These are phyloP conservation scores for Torymus auratus DNA, from an alignment of 2,888 invertebrate species.

Conservation along the genomic window DNA sequence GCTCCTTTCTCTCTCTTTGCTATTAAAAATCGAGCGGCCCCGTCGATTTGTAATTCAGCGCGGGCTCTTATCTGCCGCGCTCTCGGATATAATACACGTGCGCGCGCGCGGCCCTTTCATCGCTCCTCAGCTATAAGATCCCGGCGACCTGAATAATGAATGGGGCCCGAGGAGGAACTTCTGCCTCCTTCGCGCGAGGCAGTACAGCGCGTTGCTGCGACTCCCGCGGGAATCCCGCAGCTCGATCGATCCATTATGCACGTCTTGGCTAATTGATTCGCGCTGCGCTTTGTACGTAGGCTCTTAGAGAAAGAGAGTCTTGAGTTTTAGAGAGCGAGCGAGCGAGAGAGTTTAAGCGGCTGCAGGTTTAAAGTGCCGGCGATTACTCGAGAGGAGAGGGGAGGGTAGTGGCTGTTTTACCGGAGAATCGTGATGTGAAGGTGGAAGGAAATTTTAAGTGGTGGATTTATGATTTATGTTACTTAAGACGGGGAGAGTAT, in stretches of 20 bases:
- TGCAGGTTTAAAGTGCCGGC: no score
- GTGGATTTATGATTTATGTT: no score
- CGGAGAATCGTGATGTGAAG: no score
- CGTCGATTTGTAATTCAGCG: conserved; percentile 30
- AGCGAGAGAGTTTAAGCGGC: no score
- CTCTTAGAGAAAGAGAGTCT: no score
- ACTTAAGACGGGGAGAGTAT: no score
- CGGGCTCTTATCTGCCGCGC: background rate
- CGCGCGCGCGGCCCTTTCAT: conserved; percentile 4
- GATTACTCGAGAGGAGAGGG: no score
- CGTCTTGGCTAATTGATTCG: conserved; percentile 71
- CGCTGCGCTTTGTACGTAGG: conserved; percentile 52
- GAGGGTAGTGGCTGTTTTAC: no score
- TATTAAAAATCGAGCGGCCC: conserved; percentile 47
- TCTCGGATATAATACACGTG: background rate
- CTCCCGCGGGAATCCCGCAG: conserved; percentile 68
- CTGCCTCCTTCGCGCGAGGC: conserved; percentile 68
- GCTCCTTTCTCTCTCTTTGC: background rate
- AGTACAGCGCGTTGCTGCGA: conserved; percentile 60
- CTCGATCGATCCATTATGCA: conserved; percentile 73
- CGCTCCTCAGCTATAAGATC: conserved; percentile 54
- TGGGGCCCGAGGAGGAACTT: conserved; percentile 67
- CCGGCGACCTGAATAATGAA: conserved; percentile 71
- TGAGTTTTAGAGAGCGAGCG: no score
- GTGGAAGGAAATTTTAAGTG: no score